Evolutionary conservation across 2,113 vertebrate genomes (phyloP), one percentile per base, ranked within the genome.

Genomic region (Oceanodroma tethys): DNA sequence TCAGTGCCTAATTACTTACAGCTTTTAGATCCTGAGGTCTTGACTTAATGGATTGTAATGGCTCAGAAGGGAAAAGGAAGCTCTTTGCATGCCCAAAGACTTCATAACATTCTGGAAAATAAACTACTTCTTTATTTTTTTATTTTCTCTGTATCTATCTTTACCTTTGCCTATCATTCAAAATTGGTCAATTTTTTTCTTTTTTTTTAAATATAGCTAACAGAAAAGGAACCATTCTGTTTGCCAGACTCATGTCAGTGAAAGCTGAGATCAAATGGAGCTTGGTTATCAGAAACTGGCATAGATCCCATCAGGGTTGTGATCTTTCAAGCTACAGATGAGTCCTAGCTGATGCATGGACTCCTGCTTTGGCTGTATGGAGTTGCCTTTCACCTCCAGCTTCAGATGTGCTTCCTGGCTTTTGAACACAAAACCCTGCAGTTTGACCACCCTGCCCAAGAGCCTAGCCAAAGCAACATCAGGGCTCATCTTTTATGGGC

Each of bases 21-120:
- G 82, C 71, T 91, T 93, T 96, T 53, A 66, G 53, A 76, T 75
- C 22, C 38, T 58, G 47, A 62, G 30, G 34, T 62, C 75, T 73
- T 81, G 40, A 40, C 29, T 87, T 88, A 48, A 81, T 90, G 92
- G 88, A n/a, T 85, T 94, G 21, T 82, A 95, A 87, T 70, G 48
- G 25, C 47, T 90, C 50, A 38, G 29, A 40, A 67, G 63, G 20
- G 23, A 90, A 72, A 81, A 74, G 2, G 15, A 86, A 79, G 48
- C 5, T 65, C 16, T 81, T 36, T 89, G 56, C 23, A 25, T 2
- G 7, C 15, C 22, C 16, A 42, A 78, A 81, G 3, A n/a, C 12
- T 70, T 73, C 8, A 26, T 42, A 84, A 62, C n/a, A 18, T 38
- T 74, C 12, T 81, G 53, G 21, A 71, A 78, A 96, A 82, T 11